Evolutionary conservation across 64 coral and sea anemone genomes (phyloP), one percentile per base, ranked within the genome.

Genomic region (Stylophora pistillata): DNA sequence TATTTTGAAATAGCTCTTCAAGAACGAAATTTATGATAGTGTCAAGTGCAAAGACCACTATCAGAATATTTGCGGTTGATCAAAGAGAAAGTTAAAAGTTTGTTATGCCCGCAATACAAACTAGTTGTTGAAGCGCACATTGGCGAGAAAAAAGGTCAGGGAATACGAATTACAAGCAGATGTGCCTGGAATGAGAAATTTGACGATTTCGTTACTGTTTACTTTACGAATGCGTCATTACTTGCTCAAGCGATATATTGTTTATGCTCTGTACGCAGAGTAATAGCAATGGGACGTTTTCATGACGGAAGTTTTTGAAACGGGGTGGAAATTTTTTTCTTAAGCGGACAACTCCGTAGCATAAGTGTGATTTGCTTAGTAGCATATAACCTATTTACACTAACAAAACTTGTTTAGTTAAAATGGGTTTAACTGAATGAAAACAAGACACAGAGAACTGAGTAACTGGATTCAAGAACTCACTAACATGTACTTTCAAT

Each of bases 181-280:
- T 91, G 89, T 71, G 64, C 72, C 56, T 91, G 89, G 89, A 91
- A 74, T 58, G 70, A 76, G 18, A 68, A 86, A 7, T 91, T 86
- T 77, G 89, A 91, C 56, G 29, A 60, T 9, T 91, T 18, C 55
- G 72, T 83, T 30, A 86, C 89, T 1, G 89, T 54, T 4, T 63
- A 20, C 29, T 91, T 66, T 21, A 47, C 26, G 9, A 91, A 86
- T 86, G 32, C 71, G 5, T 77, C 82, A 15, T 57, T 91, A 12
- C 86, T 91, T 85, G 73, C 66, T n/a, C 89, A 91, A 86, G 81
- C 70, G 28, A 91, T n/a, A n/a, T n/a, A n/a, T 81, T 1, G 89
- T 91, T 64, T 91, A 76, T 70, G 89, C 74, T 21, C 66, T 91
- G 23, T 91, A 86, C 37, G 57, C 54, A 31, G 89, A 86, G 30